These are phyloP conservation scores for Ambastaia sidthimunki DNA, from an alignment of 2,797 vertebrate genomes.

Conservation along the genomic window DNA sequence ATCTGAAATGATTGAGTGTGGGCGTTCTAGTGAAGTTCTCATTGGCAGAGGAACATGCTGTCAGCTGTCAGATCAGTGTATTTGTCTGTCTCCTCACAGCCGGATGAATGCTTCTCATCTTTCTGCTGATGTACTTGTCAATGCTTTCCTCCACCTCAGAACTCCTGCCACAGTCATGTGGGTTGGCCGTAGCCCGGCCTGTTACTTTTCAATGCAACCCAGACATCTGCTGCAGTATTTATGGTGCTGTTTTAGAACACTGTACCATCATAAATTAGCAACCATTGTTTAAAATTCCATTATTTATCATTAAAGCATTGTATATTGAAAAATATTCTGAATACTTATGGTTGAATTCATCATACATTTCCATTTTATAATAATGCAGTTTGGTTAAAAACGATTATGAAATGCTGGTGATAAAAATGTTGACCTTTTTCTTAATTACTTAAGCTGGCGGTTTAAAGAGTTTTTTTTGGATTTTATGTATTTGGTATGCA, in stretches of 20 bases:
- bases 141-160: background rate
- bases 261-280: background rate
- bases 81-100: conserved; percentile 30
- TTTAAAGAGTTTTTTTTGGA: too few relatives aligned
- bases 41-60: background rate
- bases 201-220: conserved; percentile 1
- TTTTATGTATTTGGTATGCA: background rate
- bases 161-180: conserved; percentile 6
- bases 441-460: background rate
- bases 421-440: background rate
- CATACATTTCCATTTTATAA: background rate
- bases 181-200: background rate
- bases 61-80: conserved; percentile 43
- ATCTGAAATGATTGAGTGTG: conserved; percentile 14
- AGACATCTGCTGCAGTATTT: background rate
- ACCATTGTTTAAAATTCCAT: background rate
- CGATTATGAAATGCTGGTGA: background rate
- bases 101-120: conserved; percentile 36
- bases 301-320: background rate
- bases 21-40: background rate
- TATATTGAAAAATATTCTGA: background rate
- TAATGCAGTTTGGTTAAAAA: background rate
- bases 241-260: background rate
- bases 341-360: background rate
- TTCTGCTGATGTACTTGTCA: conserved; percentile 28